These are phyloP conservation scores for Pollenia labialis DNA, from an alignment of 2,888 invertebrate genomes.

Conservation along the genomic window DNA sequence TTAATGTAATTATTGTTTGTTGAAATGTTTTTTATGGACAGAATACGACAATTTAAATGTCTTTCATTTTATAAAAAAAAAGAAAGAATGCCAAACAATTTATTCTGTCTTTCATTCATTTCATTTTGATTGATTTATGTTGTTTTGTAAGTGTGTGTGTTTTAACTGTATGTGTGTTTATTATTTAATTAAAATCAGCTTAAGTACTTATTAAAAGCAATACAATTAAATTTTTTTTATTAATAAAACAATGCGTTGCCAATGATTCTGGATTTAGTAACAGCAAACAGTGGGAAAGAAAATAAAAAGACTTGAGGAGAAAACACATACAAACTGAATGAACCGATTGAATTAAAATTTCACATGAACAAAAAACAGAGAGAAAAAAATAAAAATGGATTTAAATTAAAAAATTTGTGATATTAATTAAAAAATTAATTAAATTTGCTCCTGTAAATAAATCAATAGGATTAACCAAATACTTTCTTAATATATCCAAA, in stretches of 20 bases:
- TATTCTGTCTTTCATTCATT: slow-evolving; percentile 8
- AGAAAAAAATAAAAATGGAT: no score
- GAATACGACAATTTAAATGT: slow-evolving; percentile 31
- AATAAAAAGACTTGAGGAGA: not conserved
- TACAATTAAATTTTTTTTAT: slow-evolving; percentile 50
- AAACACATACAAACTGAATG: no score
- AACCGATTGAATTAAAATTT: no score
- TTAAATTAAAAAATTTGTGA: no score
- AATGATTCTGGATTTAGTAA: not conserved
- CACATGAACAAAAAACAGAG: no score
- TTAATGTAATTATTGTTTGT: slow-evolving; percentile 34
- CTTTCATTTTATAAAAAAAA: not conserved
- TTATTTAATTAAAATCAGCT: slow-evolving; percentile 70
- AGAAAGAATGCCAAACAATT: not conserved
- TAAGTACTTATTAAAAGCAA: slow-evolving; percentile 63
- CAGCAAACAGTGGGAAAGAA: no score
- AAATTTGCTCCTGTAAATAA: no score
- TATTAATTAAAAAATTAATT: no score
- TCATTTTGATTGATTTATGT: slow-evolving; percentile 58
- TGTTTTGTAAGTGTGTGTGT: not conserved
- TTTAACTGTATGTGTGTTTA: slow-evolving; percentile 17
- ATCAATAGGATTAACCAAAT: no score
- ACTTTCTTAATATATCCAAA: no score
- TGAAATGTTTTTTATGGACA: not conserved
- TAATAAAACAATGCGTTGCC: slow-evolving; percentile 45